These are phyloP conservation scores for Oryzias celebensis DNA, from an alignment of 2,113 vertebrate genomes.

Conservation along the genomic window DNA sequence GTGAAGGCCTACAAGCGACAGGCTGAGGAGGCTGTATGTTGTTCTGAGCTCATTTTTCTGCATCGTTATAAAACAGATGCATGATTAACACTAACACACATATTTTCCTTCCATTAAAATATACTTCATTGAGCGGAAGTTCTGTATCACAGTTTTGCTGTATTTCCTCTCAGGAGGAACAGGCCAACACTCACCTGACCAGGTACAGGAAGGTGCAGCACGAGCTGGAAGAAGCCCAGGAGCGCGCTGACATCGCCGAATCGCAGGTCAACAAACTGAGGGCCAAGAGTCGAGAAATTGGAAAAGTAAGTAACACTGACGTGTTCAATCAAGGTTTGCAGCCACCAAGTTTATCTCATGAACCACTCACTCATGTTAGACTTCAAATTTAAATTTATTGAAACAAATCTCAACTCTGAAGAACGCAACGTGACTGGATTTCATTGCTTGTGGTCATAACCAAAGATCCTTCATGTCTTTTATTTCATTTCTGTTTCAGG, in stretches of 20 bases:
- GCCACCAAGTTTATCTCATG: neutral
- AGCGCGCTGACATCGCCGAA: slow-evolving; percentile 82
- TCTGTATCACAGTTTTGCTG: neutral
- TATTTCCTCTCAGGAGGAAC: slow-evolving; percentile 67
- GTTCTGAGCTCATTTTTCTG: neutral
- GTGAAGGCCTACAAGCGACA: slow-evolving; percentile 82
- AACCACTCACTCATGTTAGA: neutral
- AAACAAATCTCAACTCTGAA: slow-evolving; percentile 1
- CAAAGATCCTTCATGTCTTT: neutral
- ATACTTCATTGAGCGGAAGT: neutral
- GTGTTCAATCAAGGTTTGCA: neutral
- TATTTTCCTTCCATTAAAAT: neutral
- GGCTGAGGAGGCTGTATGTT: slow-evolving; percentile 71
- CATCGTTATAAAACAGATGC: too few species aligned
- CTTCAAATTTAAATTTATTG: neutral
- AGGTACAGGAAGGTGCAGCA: slow-evolving; percentile 82
- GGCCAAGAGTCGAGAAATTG: slow-evolving; percentile 69
- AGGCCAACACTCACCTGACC: slow-evolving; percentile 70
- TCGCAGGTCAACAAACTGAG: slow-evolving; percentile 85
- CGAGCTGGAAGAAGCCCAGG: slow-evolving; percentile 83
- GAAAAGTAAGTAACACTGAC: slow-evolving; percentile 55
- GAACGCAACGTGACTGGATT: neutral
- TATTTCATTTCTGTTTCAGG: slow-evolving; percentile 48
- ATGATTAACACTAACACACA: neutral
- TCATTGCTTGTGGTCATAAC: neutral